Base-by-base conservation (phyloP, 2,888 invertebrate species). In the Hydroisotoma schaefferi region DNA sequence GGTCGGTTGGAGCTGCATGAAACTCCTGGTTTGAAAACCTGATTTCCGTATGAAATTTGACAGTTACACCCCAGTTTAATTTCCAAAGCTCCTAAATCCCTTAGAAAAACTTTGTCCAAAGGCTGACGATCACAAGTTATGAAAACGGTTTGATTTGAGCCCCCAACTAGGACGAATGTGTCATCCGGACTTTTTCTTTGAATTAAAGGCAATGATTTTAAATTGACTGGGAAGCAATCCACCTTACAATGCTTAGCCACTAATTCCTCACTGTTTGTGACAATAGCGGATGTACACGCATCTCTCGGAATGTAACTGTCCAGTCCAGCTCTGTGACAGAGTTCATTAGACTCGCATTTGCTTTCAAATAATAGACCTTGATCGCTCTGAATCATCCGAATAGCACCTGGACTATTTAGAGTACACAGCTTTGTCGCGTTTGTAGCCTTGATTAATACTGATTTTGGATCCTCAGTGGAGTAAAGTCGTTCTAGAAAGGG, bases 11-110 rank as follows among this genome's bases (percentile, higher is more conserved):
- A 38, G 4, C 40, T 33, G 25, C 67, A 67, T 15, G 60, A 58
- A 12, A 54, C 40, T 18, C 46, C 53, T 1, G 67, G 67, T 38
- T 57, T 22, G 23, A 65, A 65, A 12, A 65, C 67, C 23, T 63
- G 61, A 49, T 58, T 61, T 23, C 65, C 49, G 25, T 67, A 67
- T 18, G 63, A 52, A 33, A 67, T 48, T 23, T 61, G 64, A 53
- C 67, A 67, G 46, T 65, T 61, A 46, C 67, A 67, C 2, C 62
- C 56, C 47, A 67, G 49, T 29, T 60, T 60, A 38, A 67, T 65
- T 43, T 57, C 49, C 46, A 67, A 37, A 12, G 65, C 61, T 15
- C 67, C 67, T 22, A 62, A 40, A 61, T 65, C 59, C 43, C 54
- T 57, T 43, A 67, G 52, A 18, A 48, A 46, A 6, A 63, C 49